Conservation (phyloP, 2,113 vertebrate species). For the Coptodon rendalli region DNA sequence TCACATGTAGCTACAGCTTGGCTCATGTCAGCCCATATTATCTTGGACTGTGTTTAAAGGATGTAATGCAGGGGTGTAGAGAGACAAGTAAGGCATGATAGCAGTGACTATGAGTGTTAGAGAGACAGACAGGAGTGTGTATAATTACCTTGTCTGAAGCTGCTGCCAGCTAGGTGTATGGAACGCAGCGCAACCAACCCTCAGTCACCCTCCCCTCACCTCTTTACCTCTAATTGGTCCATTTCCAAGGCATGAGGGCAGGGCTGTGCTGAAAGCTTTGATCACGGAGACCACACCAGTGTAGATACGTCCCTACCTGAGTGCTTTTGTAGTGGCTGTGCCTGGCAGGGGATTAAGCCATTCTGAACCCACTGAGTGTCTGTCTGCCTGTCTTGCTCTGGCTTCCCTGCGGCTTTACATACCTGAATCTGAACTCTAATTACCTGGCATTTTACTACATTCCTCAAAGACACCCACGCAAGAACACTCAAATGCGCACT, state of each 20-base stretch:
- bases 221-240: constrained; percentile 54
- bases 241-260: constrained; percentile 59
- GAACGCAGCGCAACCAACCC: constrained; percentile 26
- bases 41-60: constrained; percentile 42
- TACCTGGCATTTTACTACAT: constrained; percentile 52
- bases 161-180: constrained; percentile 47
- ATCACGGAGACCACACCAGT: constrained; percentile 56
- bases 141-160: constrained; percentile 64
- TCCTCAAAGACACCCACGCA: constrained; percentile 48
- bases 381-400: constrained; percentile 24
- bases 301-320: constrained; percentile 57
- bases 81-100: constrained; percentile 50
- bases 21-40: constrained; percentile 34
- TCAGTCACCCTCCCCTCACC: neutral
- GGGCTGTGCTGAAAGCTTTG: constrained; percentile 57
- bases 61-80: constrained; percentile 50
- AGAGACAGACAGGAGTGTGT: constrained; percentile 45
- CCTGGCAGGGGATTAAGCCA: constrained; percentile 49
- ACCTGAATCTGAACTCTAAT: constrained; percentile 60
- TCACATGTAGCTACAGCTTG: constrained; percentile 40
- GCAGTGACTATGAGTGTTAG: constrained; percentile 31
- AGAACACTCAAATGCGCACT: neutral
- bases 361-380: constrained; percentile 35
- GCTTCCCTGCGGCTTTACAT: constrained; percentile 49
- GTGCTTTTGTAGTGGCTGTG: constrained; percentile 53